Percentiles rank a stretch among this genome's conserved stretches.
These are phyloP conservation scores for Puffinus mauretanicus DNA, from an alignment of 2,113 vertebrate species.

Conservation along the genomic window DNA sequence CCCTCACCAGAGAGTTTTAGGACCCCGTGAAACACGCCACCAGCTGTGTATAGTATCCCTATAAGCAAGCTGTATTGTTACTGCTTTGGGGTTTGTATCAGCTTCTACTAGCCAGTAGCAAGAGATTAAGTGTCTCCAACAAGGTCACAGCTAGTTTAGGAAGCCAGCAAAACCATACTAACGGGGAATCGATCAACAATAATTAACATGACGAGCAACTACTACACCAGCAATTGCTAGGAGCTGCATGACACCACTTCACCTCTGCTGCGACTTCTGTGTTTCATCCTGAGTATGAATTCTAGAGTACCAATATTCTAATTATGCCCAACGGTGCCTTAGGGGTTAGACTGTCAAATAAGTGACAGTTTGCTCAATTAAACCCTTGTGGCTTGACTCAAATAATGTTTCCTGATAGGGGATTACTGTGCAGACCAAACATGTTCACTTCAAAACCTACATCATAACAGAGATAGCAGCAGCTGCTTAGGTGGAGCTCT, in stretches of 20 bases:
- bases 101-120: neutral
- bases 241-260: neutral
- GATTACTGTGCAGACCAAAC: neutral
- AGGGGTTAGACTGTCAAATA: neutral
- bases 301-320: neutral
- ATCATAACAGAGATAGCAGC: neutral
- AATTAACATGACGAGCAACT: neutral
- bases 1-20: neutral
- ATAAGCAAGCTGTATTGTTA: neutral
- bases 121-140: neutral
- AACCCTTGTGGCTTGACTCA: neutral
- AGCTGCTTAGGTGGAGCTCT: neutral
- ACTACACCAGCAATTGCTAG: neutral
- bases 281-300: neutral
- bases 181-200: neutral
- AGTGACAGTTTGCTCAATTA: neutral
- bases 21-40: neutral
- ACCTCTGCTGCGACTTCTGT: neutral
- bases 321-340: neutral
- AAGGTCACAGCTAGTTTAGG: neutral
- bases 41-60: accelerated
- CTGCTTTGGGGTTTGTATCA: neutral
- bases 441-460: neutral
- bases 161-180: neutral
- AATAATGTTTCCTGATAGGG: neutral